Evolutionary conservation across 2,888 invertebrate species (phyloP).

Genomic region (Eristalis tenax): DNA sequence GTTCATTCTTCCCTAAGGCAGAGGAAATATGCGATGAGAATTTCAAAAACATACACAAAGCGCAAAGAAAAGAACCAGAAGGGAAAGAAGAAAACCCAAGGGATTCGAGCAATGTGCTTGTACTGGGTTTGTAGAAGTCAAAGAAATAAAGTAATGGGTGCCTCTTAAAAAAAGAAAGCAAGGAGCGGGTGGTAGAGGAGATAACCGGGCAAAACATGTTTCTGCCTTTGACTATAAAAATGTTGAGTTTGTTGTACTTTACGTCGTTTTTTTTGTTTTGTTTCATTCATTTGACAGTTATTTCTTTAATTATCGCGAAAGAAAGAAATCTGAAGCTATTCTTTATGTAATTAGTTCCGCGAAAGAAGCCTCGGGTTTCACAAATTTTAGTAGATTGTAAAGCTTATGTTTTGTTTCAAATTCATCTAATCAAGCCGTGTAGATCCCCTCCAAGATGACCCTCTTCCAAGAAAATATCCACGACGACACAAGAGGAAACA

Average conservation of each 20-base stretch:
- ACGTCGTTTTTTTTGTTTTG: not conserved
- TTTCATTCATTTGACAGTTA: conserved; percentile 4
- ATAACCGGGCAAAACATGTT: conserved; percentile 57
- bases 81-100: conserved; percentile 15
- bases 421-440: not conserved
- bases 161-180: not conserved
- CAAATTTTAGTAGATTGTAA: not conserved
- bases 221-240: conserved; percentile 56
- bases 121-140: conserved; percentile 32
- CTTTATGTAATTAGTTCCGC: conserved; percentile 47
- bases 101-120: conserved; percentile 29
- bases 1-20: conserved; percentile 23
- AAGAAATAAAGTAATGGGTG: conserved; percentile 62
- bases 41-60: conserved; percentile 45
- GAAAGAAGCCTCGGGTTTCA: not conserved
- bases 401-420: not conserved
- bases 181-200: conserved; percentile 31
- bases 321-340: not conserved
- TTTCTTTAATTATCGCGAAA: conserved; percentile 24
- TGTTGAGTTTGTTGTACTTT: conserved; percentile 47
- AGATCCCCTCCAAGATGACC: too few species aligned
- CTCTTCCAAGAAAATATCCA: too few species aligned
- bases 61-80: conserved; percentile 27
- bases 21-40: conserved; percentile 66
- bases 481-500: too few species aligned